Base-by-base conservation (phyloP, 2,888 invertebrate species). In the Nymphalis urticae region DNA sequence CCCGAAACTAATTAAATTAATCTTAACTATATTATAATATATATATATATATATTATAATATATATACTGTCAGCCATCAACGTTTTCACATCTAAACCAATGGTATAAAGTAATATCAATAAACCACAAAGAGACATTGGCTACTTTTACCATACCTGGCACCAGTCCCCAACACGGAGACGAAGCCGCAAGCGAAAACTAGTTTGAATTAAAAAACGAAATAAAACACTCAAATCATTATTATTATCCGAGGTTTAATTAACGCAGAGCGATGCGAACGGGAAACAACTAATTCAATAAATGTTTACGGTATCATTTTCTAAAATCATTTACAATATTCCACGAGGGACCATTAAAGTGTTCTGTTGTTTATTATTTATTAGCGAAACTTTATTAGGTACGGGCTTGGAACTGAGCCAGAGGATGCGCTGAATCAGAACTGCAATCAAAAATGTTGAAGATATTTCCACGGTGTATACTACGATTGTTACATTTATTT, bases 361-460 rank as follows among this genome's bases (percentile, higher is more conserved):
- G 24, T 53, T 42, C 48, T 58, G 64, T 19, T 48, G 63, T 63
- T 60, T 68, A 70, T 68, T 66, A 72, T 72, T 68, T 63, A 72
- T 62, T 63, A 69, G 66, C 69, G 59, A 61, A 73, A 63, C 64
- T 63, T 65, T 68, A 70, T 67, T 42, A 42, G 42, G 21, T 42
- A 6, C 60, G 32, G 66, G 61, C 47, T 73, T 74, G 76, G 77
- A 74, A 19, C 16, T 51, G n/a, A 8, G 73, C 77, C 79, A 79
- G 75, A 74, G 76, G 75, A 76, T 63, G 72, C 66, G 73, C 76
- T 76, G 76, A 76, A 66, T 76, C 73, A 75, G 73, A 58, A 42
- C 7, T 42, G 36, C 66, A 68, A 68, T 68, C 64, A 68, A 66
- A 71, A 64, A 67, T 48, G 61, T 51, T 54, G 62, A 27, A 27